Evolutionary conservation across 2,797 vertebrate genomes (phyloP).

Genomic region (Myotis findleyi): DNA sequence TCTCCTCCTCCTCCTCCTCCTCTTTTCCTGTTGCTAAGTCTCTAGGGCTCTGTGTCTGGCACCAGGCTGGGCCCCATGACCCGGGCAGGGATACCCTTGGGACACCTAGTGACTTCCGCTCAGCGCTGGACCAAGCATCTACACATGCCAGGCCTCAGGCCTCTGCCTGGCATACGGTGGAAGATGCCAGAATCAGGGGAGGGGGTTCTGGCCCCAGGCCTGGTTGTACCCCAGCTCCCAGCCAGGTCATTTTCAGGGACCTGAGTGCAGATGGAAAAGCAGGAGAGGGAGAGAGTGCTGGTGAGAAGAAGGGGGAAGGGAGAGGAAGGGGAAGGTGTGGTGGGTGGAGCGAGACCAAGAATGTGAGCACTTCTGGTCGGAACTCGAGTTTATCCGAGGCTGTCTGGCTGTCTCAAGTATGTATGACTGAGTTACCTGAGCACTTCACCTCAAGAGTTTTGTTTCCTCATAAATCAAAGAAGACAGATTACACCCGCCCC

Average conservation of each 20-base stretch:
- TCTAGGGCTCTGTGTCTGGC: slow-evolving; percentile 69
- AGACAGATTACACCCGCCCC: neutral
- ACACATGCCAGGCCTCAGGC: neutral
- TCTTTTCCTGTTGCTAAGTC: slow-evolving; percentile 77
- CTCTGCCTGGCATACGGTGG: neutral
- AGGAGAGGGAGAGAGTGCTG: neutral
- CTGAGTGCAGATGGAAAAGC: neutral
- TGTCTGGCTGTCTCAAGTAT: neutral
- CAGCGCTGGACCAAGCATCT: neutral
- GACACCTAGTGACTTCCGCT: slow-evolving; percentile 73
- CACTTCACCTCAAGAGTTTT: neutral
- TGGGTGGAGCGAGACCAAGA: neutral
- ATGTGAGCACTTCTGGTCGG: neutral
- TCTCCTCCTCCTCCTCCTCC: slow-evolving; percentile 26
- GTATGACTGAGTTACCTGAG: neutral
- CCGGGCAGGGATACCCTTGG: slow-evolving; percentile 73
- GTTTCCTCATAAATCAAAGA: neutral
- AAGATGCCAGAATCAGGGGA: neutral
- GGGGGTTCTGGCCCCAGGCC: neutral
- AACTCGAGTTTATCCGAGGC: neutral
- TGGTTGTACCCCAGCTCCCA: neutral
- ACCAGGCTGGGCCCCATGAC: slow-evolving; percentile 60
- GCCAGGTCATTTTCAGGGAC: neutral
- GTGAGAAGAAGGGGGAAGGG: neutral
- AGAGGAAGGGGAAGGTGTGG: neutral